These are phyloP conservation scores for Fundulus diaphanus DNA, from an alignment of 2,797 vertebrate species.

Conservation along the genomic window DNA sequence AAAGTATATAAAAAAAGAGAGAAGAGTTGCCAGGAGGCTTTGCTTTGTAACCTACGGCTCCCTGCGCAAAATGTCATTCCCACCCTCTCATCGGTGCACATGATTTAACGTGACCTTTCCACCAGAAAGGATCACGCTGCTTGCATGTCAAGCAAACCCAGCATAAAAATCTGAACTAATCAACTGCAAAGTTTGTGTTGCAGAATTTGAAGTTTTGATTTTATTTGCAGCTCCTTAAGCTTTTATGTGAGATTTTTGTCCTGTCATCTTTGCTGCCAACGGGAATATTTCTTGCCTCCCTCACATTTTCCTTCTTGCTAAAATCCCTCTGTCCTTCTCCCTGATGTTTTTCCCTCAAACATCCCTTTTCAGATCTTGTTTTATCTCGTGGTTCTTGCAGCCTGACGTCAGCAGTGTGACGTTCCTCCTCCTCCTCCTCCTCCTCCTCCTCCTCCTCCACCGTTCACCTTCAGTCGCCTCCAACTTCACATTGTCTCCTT, in stretches of 20 bases:
- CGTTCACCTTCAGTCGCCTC: constrained; percentile 73
- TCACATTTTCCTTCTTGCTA: background rate
- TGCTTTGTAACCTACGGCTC: background rate
- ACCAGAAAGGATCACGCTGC: background rate
- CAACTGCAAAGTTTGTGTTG: background rate
- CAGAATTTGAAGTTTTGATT: background rate
- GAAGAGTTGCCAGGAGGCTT: background rate
- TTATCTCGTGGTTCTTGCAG: constrained; percentile 13
- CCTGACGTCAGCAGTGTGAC: constrained; percentile 60
- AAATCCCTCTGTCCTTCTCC: constrained; percentile 1
- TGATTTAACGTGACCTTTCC: background rate
- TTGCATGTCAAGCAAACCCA: background rate
- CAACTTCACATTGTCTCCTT: constrained; percentile 41
- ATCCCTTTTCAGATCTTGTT: constrained; percentile 15
- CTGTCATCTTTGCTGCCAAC: background rate
- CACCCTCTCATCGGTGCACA: background rate
- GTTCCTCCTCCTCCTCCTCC: constrained; percentile 46
- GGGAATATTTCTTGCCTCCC: background rate
- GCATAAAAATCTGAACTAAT: background rate
- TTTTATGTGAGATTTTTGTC: background rate
- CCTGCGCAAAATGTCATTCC: background rate
- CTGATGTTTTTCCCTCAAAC: background rate
- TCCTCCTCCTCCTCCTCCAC: constrained; percentile 44
- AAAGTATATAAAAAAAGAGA: background rate
- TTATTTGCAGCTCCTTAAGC: background rate